Percentiles rank a stretch among this genome's conserved stretches.
Evolutionary conservation across 2,113 vertebrate species (phyloP).

Genomic region (Microtus ochrogaster): DNA sequence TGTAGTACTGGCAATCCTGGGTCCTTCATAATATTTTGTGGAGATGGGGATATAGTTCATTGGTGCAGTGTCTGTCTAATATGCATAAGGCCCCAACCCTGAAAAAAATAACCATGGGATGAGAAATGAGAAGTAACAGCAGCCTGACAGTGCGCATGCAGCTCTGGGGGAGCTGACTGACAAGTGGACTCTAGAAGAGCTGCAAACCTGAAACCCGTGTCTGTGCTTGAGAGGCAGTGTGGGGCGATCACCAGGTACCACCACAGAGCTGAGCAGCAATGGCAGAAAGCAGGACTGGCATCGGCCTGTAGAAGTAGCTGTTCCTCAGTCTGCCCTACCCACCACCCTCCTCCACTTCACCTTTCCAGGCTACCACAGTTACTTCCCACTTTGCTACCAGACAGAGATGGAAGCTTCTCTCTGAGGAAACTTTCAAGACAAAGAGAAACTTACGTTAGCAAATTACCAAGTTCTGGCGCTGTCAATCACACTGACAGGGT

Average conservation of each 20-base stretch:
- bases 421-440: neutral
- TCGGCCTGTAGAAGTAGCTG: neutral
- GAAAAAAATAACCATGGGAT: neutral
- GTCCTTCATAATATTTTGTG: neutral
- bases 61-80: neutral
- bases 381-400: neutral
- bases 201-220: neutral
- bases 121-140: neutral
- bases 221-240: rapidly evolving
- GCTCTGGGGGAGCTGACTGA: neutral
- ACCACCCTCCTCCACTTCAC: neutral
- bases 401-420: neutral
- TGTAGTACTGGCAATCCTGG: neutral
- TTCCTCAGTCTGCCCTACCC: neutral
- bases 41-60: neutral
- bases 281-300: neutral
- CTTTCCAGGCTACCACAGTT: neutral
- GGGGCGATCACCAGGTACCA: too few species aligned
- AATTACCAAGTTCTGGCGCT: neutral
- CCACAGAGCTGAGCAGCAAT: rapidly evolving
- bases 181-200: neutral
- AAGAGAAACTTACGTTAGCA: neutral
- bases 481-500: neutral
- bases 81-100: neutral
- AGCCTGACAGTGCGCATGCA: neutral